A percentile compares a stretch with the other conserved stretches of the same genome.
These are phyloP conservation scores for Myotis davidii DNA, from an alignment of 2,113 vertebrate genomes.

Conservation along the genomic window DNA sequence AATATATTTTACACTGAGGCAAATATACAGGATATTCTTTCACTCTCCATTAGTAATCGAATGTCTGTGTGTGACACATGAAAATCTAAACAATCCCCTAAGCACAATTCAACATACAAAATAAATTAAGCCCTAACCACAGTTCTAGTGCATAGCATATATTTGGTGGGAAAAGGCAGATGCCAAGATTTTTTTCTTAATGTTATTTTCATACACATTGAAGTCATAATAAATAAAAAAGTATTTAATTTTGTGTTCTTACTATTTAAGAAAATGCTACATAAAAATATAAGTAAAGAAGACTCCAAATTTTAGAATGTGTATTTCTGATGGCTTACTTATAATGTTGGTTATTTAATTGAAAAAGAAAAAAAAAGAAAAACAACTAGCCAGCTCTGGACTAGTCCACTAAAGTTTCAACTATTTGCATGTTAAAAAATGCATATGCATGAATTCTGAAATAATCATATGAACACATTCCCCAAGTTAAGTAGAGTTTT, in stretches of 20 bases:
- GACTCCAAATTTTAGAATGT: not conserved
- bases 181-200: not conserved
- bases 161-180: not conserved
- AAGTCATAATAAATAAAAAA: not conserved
- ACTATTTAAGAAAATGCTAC: not conserved
- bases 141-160: not conserved
- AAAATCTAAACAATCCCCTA: not conserved
- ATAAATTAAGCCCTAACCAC: not conserved
- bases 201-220: not conserved
- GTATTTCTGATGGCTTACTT: not conserved
- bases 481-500: constrained; percentile 77
- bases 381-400: not conserved
- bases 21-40: not conserved
- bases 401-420: constrained; percentile 47
- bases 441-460: constrained; percentile 75
- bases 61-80: not conserved
- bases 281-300: not conserved
- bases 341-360: not conserved
- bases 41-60: not conserved
- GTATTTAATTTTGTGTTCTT: not conserved
- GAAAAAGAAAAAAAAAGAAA: not conserved
- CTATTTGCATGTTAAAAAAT: constrained; percentile 65
- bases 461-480: constrained; percentile 78
- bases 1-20: not conserved
- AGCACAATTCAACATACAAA: not conserved